phyloP scores from a whole-genome alignment of 2,797 vertebrate genomes.

The Peromyscus nudipes region DNA sequence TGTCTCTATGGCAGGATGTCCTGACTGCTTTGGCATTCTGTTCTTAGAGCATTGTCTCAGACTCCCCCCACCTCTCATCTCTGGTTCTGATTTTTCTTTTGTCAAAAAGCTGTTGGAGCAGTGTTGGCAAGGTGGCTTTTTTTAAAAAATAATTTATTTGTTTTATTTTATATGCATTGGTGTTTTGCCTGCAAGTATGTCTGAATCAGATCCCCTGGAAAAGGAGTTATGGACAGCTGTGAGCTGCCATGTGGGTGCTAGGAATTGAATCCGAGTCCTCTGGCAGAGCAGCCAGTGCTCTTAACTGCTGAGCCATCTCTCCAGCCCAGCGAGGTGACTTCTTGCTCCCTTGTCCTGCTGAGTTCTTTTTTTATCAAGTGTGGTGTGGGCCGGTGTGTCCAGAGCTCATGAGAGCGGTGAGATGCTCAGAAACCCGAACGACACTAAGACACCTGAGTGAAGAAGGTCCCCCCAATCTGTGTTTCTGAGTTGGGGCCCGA shows the following conservation, averaged over 20 bases:
- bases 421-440: not conserved
- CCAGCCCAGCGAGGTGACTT: not conserved
- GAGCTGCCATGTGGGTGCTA: no score
- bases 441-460: not conserved
- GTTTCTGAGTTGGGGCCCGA: not conserved
- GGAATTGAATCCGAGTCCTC: no score
- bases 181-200: no score
- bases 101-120: not conserved
- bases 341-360: not conserved
- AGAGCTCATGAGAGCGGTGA: not conserved
- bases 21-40: accelerated
- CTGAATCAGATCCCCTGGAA: no score
- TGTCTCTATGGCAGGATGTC: accelerated
- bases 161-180: no score
- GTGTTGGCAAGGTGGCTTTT: not conserved
- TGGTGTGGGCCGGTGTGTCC: not conserved
- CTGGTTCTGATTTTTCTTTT: not conserved
- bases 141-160: no score
- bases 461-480: accelerated
- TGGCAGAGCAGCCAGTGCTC: no score
- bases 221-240: no score
- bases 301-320: no score
- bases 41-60: not conserved
- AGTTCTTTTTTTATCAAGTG: not conserved
- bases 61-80: accelerated